phyloP scores from a whole-genome alignment of 2,113 vertebrate genomes.

The Charina bottae region DNA sequence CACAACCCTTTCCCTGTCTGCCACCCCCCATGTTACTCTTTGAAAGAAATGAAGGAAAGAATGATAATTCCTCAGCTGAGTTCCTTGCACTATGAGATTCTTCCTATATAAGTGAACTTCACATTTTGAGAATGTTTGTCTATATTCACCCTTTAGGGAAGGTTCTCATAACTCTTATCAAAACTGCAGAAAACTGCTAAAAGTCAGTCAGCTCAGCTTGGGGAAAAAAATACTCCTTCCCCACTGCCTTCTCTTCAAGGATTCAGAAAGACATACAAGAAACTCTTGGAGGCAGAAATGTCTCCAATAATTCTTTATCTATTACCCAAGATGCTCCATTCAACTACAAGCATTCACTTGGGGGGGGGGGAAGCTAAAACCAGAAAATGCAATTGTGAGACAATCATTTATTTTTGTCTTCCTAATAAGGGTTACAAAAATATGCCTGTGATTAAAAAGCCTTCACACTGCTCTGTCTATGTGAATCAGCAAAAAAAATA shows the following conservation, averaged over 20 bases:
- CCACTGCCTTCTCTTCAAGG: background rate
- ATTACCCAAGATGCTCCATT: background rate
- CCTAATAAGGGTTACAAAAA: background rate
- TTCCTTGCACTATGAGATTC: background rate
- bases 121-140: background rate
- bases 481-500: background rate
- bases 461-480: background rate
- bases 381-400: background rate
- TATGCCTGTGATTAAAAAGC: constrained; percentile 4
- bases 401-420: constrained; percentile 5
- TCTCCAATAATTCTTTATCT: constrained; percentile 4
- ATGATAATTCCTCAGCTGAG: background rate
- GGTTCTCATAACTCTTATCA: background rate
- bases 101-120: background rate
- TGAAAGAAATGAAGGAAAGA: background rate
- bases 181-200: background rate
- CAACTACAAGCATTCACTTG: background rate
- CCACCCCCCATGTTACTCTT: background rate
- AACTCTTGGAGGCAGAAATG: background rate
- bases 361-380: no score
- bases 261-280: background rate
- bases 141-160: background rate
- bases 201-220: background rate
- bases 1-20: background rate
- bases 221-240: background rate